Conservation (phyloP, 37 sponge, comb jelly and placozoan genomes). For the Axinella damicornis region DNA sequence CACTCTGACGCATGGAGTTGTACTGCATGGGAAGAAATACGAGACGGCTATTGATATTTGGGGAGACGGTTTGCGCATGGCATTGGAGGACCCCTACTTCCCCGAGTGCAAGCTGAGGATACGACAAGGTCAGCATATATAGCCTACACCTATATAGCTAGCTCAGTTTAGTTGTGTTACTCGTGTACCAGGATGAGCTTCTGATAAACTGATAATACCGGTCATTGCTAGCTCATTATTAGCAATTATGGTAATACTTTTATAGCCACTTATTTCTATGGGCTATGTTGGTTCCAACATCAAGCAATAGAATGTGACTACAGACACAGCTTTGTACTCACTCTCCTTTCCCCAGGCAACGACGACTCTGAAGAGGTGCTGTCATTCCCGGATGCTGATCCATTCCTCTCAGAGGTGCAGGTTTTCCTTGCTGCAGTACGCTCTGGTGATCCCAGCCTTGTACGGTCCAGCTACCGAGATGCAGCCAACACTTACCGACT, state of each 20-base stretch:
- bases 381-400: conserved; percentile 80
- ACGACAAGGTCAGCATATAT: conserved; percentile 31
- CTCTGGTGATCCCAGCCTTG: conserved; percentile 12
- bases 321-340: not conserved
- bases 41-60: conserved; percentile 79
- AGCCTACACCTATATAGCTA: too few relatives aligned
- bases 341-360: conserved; percentile 38
- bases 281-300: too few relatives aligned
- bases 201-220: too few relatives aligned
- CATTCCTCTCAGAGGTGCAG: conserved; percentile 76
- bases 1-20: conserved; percentile 64
- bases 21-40: conserved; percentile 70
- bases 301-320: too few relatives aligned
- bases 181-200: too few relatives aligned
- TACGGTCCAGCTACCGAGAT: conserved; percentile 73
- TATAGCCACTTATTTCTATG: too few relatives aligned
- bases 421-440: conserved; percentile 75
- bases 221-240: too few relatives aligned
- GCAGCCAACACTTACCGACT: conserved; percentile 81
- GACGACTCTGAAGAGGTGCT: conserved; percentile 45
- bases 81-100: conserved; percentile 74
- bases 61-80: conserved; percentile 84
- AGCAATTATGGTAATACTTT: too few relatives aligned
- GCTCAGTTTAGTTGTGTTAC: too few relatives aligned
- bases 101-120: conserved; percentile 70